A percentile compares a stretch with the other conserved stretches of the same genome.
Evolutionary conservation across 2,113 vertebrate genomes (phyloP).

Genomic region (Oxyruncus cristatus): DNA sequence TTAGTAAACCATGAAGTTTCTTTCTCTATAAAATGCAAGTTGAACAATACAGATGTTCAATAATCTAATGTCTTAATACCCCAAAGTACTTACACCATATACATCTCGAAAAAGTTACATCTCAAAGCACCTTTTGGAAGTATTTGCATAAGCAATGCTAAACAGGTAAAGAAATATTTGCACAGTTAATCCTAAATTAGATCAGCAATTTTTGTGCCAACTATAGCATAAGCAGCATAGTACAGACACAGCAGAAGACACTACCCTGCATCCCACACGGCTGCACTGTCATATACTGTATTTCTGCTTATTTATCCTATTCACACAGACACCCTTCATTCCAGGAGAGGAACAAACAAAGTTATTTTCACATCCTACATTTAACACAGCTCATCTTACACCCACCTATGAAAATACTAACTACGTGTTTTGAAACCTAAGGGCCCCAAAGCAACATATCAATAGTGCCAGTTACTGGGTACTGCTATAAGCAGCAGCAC

Average conservation of each 20-base stretch:
- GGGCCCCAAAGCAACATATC: background rate
- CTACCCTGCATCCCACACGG: background rate
- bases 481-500: background rate
- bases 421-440: background rate
- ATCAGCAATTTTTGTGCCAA: background rate
- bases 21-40: background rate
- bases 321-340: background rate
- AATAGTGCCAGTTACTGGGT: background rate
- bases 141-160: background rate
- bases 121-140: background rate
- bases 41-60: background rate
- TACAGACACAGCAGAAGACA: background rate
- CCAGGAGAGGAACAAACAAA: background rate
- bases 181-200: background rate
- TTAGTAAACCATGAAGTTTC: background rate
- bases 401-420: background rate
- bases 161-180: background rate
- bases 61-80: background rate
- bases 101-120: background rate
- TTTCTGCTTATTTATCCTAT: background rate
- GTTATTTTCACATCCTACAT: conserved; percentile 21
- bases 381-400: background rate
- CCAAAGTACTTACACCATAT: background rate
- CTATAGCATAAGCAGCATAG: background rate
- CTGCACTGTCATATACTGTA: background rate